These are phyloP conservation scores for Amazona finschi DNA, from an alignment of 2,797 vertebrate species.

Conservation along the genomic window DNA sequence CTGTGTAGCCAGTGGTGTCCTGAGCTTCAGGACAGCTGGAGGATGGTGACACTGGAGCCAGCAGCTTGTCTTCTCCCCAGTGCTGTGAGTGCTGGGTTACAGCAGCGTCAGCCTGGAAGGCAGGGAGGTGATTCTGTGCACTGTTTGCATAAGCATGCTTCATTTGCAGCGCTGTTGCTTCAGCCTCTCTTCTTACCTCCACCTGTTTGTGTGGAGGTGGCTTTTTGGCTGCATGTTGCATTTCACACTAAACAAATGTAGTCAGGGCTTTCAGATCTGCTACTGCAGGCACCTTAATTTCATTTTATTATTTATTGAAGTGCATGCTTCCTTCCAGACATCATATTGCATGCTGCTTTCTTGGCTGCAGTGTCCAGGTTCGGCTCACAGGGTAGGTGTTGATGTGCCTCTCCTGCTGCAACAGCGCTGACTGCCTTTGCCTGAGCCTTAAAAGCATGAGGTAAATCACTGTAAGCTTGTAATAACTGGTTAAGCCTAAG, in stretches of 20 bases:
- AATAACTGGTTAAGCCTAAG: neutral
- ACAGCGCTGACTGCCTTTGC: neutral
- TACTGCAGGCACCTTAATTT: neutral
- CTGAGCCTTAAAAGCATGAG: neutral
- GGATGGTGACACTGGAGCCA: neutral
- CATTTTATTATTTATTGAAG: neutral
- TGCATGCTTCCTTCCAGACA: neutral
- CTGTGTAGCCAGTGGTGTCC: neutral
- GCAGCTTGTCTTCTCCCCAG: neutral
- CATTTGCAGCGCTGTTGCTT: neutral
- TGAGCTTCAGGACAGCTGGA: neutral
- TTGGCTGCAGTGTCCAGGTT: neutral
- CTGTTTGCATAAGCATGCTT: neutral
- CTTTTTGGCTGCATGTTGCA: neutral
- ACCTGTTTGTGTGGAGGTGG: neutral
- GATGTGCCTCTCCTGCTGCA: neutral
- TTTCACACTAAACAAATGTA: neutral
- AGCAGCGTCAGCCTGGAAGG: neutral
- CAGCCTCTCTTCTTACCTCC: neutral
- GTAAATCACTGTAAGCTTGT: neutral
- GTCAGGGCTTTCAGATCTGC: neutral
- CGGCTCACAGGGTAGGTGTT: rapidly evolving
- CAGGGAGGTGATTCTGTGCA: neutral
- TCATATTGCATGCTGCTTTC: neutral
- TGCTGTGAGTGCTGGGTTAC: neutral